Conservation (phyloP, 2,888 invertebrate species). For the Ennomos fuscantarius region DNA sequence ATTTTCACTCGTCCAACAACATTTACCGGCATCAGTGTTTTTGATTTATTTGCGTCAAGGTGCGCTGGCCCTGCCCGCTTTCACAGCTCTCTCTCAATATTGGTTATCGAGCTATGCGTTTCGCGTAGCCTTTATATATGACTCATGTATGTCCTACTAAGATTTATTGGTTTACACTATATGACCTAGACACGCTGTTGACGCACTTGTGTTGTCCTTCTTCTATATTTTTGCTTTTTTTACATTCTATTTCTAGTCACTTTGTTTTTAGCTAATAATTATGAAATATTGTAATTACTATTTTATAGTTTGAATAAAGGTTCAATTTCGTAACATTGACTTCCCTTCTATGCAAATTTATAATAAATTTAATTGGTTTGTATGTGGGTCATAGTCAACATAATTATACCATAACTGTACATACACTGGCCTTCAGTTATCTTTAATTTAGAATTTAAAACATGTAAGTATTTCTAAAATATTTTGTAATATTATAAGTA, state of each 20-base stretch:
- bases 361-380: conserved; percentile 13
- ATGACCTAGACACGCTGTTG: too few species aligned
- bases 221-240: too few species aligned
- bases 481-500: too few species aligned
- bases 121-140: conserved; percentile 13
- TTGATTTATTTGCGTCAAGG: conserved; percentile 20
- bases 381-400: conserved; percentile 9
- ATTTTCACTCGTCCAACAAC: too few species aligned
- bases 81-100: conserved; percentile 39
- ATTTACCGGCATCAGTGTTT: conserved; percentile 6
- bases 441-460: neutral
- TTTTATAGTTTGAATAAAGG: too few species aligned
- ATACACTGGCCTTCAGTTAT: neutral
- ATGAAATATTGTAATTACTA: too few species aligned
- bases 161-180: neutral
- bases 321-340: neutral
- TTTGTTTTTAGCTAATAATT: too few species aligned
- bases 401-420: neutral
- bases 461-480: too few species aligned
- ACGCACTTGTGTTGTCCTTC: too few species aligned
- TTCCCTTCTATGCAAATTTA: conserved; percentile 7
- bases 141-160: neutral
- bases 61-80: conserved; percentile 33
- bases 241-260: too few species aligned
- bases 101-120: conserved; percentile 31